These are phyloP conservation scores for Clamator glandarius DNA, from an alignment of 2,797 vertebrate genomes.

Conservation along the genomic window DNA sequence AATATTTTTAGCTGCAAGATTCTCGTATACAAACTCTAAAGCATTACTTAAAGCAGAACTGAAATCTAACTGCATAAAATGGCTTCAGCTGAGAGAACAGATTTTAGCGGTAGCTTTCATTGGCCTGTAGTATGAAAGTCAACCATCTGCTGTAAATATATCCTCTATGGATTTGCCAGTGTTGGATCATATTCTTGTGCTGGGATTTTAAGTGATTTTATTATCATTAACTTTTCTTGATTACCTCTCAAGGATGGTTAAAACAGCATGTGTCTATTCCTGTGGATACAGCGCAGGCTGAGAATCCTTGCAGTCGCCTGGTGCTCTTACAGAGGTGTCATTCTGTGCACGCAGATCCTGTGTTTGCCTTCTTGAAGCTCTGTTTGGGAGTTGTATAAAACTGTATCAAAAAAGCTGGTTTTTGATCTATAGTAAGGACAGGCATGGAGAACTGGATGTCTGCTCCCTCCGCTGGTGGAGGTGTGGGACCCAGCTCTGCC, in stretches of 20 bases:
- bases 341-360: neutral
- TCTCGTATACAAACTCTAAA: neutral
- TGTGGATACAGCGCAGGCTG: neutral
- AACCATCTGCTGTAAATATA: neutral
- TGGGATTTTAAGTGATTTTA: neutral
- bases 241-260: neutral
- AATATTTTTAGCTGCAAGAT: neutral
- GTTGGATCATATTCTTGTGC: neutral
- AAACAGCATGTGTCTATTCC: fast-evolving
- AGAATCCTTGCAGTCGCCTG: neutral
- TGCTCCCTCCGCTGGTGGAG: neutral
- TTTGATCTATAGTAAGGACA: neutral
- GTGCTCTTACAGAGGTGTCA: neutral
- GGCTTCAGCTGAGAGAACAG: neutral
- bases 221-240: neutral
- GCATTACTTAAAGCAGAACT: neutral
- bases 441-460: neutral
- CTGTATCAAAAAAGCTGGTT: neutral
- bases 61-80: neutral
- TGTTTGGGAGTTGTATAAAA: neutral
- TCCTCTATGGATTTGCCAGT: neutral
- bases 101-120: neutral
- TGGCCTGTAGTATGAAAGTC: neutral
- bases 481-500: neutral
- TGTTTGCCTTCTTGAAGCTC: neutral